phyloP scores from a whole-genome alignment of 2,797 vertebrate genomes.

The Chelmon rostratus region DNA sequence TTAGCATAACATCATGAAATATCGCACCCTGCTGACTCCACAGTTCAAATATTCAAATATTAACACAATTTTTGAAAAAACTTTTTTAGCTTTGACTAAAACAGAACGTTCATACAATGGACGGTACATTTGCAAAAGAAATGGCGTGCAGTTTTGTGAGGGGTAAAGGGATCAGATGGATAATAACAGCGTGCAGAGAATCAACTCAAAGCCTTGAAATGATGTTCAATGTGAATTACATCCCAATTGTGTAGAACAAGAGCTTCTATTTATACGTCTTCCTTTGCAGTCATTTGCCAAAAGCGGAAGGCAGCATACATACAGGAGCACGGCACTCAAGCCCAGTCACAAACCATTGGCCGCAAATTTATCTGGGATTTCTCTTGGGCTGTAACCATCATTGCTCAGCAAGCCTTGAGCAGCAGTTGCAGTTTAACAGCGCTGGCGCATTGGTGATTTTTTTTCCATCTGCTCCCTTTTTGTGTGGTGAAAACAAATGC shows the following conservation, averaged over 20 bases:
- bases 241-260: no score
- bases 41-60: background rate
- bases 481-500: conserved; percentile 72
- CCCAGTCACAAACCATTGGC: conserved; percentile 38
- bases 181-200: no score
- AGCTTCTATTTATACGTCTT: background rate
- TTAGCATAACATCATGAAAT: background rate
- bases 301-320: conserved; percentile 7
- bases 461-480: conserved; percentile 61
- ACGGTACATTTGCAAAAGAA: background rate
- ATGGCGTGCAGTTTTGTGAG: background rate
- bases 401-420: conserved; percentile 51
- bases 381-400: conserved; percentile 40
- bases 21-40: background rate
- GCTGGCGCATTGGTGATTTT: conserved; percentile 31
- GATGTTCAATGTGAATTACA: no score
- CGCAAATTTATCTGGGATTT: conserved; percentile 50
- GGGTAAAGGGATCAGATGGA: no score
- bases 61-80: background rate
- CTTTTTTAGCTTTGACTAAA: background rate
- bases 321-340: conserved; percentile 1
- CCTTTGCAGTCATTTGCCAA: background rate
- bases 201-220: background rate
- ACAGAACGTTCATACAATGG: background rate
- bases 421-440: conserved; percentile 52